Conservation (phyloP, 2,113 vertebrate genomes). For the Poeciliopsis turrubarensis region DNA sequence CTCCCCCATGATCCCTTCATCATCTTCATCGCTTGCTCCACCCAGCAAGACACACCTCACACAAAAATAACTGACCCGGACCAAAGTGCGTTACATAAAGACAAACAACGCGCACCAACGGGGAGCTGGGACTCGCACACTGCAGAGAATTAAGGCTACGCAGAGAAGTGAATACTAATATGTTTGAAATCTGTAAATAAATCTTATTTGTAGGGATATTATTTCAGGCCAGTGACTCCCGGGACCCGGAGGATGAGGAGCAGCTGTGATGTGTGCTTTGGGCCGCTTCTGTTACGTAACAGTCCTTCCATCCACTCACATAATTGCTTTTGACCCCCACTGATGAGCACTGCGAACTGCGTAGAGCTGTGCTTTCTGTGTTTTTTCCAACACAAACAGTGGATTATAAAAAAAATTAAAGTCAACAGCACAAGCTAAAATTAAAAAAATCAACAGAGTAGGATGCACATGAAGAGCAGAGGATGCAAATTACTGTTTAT, state of each 20-base stretch:
- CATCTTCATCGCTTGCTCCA: slow-evolving; percentile 28
- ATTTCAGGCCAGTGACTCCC: slow-evolving; percentile 25
- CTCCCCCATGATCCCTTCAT: slow-evolving; percentile 3
- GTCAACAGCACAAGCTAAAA: not conserved
- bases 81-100: slow-evolving; percentile 52
- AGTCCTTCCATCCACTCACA: slow-evolving; percentile 59
- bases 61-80: slow-evolving; percentile 63
- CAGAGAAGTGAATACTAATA: not conserved
- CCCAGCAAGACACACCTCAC: slow-evolving; percentile 58
- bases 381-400: slow-evolving; percentile 31
- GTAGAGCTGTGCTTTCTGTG: slow-evolving; percentile 9
- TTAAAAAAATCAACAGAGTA: not conserved
- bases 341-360: slow-evolving; percentile 26
- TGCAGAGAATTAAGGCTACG: slow-evolving; percentile 23
- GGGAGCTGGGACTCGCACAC: slow-evolving; percentile 48
- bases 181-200: slow-evolving; percentile 25
- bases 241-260: slow-evolving; percentile 55
- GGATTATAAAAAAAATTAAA: slow-evolving; percentile 7
- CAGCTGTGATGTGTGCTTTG: slow-evolving; percentile 57
- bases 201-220: slow-evolving; percentile 40
- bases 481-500: slow-evolving; percentile 26
- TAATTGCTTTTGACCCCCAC: slow-evolving; percentile 67
- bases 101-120: slow-evolving; percentile 36
- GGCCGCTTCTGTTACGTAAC: slow-evolving; percentile 62
- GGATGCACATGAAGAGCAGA: slow-evolving; percentile 11